These are phyloP conservation scores for Reticulitermes lucifugus DNA, from an alignment of 2,888 invertebrate genomes.

Conservation along the genomic window DNA sequence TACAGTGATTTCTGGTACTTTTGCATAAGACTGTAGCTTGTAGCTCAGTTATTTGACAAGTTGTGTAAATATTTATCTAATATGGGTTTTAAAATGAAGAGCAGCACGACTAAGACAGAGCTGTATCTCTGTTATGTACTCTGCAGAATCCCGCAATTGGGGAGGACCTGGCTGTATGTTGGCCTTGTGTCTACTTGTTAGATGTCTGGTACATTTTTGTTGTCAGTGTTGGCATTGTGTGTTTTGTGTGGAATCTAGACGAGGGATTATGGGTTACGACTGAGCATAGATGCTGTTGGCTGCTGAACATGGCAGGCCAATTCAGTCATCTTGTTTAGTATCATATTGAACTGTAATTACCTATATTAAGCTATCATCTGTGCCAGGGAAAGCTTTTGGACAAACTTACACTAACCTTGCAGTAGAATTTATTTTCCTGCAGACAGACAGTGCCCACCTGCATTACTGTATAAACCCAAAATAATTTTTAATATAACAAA, in stretches of 20 bases:
- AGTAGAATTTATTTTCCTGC: neutral
- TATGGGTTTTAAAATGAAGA: neutral
- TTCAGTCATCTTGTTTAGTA: neutral
- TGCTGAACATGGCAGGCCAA: neutral
- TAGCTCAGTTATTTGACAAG: no score
- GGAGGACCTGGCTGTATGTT: neutral
- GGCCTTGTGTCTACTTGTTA: constrained; percentile 5
- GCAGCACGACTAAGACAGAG: neutral
- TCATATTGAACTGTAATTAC: neutral
- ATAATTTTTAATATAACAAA: neutral
- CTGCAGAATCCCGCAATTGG: neutral
- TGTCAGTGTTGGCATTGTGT: constrained; percentile 18
- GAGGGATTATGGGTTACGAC: constrained; percentile 1
- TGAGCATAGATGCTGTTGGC: neutral
- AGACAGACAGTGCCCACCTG: neutral
- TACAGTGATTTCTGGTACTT: no score
- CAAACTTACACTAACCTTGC: neutral
- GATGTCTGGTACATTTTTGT: constrained; percentile 24
- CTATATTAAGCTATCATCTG: neutral
- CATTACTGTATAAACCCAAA: neutral
- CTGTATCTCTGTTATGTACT: neutral
- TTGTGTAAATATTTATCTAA: no score
- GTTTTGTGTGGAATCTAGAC: neutral
- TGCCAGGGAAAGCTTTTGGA: constrained; percentile 8
- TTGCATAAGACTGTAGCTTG: no score